A percentile compares a stretch with the other conserved stretches of the same genome.
Conservation (phyloP, 1,140 invertebrate genomes). For the Drosophila gunungcola region DNA sequence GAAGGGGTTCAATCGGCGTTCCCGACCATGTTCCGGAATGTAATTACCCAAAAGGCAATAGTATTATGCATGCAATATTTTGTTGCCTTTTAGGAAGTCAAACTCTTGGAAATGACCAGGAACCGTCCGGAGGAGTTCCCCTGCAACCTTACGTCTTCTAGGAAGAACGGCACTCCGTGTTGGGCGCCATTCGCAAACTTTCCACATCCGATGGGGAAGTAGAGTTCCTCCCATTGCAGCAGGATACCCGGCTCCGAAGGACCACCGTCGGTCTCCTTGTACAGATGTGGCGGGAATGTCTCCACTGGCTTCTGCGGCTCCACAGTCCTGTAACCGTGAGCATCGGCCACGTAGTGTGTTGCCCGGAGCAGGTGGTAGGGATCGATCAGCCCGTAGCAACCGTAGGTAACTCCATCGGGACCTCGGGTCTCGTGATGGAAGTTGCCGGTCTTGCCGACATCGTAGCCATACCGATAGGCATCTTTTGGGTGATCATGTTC, state of each 20-base stretch:
- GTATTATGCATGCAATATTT: background rate
- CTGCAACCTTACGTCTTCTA: conserved; percentile 62
- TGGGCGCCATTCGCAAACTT: conserved; percentile 83
- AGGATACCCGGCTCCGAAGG: conserved; percentile 86
- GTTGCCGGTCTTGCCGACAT: conserved; percentile 89
- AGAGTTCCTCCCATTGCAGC: conserved; percentile 87
- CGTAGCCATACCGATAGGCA: conserved; percentile 90
- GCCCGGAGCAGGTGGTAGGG: conserved; percentile 88
- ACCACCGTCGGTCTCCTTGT: conserved; percentile 70
- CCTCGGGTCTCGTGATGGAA: conserved; percentile 91
- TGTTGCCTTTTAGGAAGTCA: background rate
- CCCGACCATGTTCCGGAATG: background rate
- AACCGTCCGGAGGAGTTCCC: background rate
- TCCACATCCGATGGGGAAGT: conserved; percentile 88
- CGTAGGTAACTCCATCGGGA: conserved; percentile 90
- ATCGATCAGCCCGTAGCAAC: conserved; percentile 91
- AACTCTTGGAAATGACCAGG: conserved; percentile 6
- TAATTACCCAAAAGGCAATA: background rate
- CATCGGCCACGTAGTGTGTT: conserved; percentile 91
- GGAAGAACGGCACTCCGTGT: conserved; percentile 68
- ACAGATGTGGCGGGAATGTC: conserved; percentile 86
- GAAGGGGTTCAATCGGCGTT: background rate
- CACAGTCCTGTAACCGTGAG: conserved; percentile 90
- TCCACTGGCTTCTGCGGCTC: conserved; percentile 89
- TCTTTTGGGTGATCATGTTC: conserved; percentile 71